Conservation (phyloP, 2,888 invertebrate species). For the Stegophylla sp. region DNA sequence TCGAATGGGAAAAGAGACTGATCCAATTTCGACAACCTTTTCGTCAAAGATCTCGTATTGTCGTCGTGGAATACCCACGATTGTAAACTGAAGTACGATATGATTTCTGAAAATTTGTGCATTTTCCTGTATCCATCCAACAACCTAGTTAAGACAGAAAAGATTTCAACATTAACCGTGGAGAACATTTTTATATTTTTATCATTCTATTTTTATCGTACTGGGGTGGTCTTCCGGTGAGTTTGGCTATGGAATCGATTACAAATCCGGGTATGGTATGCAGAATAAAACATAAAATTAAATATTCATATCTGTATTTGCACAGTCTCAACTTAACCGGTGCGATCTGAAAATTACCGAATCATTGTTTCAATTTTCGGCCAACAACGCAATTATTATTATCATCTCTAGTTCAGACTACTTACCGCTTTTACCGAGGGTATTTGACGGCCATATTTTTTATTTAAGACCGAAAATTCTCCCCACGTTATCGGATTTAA, state of each 20-base stretch:
- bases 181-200: too few relatives aligned
- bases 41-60: conserved; percentile 70
- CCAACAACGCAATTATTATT: not conserved
- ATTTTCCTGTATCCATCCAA: conserved; percentile 78
- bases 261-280: conserved; percentile 77
- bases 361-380: not conserved
- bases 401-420: not conserved
- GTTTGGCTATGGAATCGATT: conserved; percentile 71
- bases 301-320: conserved; percentile 68
- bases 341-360: conserved; percentile 62
- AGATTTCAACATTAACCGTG: too few relatives aligned
- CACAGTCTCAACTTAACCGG: conserved; percentile 70
- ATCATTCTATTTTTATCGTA: conserved; percentile 64
- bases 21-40: conserved; percentile 68
- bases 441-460: conserved; percentile 66
- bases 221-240: conserved; percentile 75
- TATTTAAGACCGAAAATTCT: conserved; percentile 69
- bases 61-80: conserved; percentile 77
- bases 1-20: conserved; percentile 75
- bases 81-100: conserved; percentile 81
- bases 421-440: conserved; percentile 59
- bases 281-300: conserved; percentile 70
- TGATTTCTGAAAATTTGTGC: conserved; percentile 75
- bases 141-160: conserved; percentile 70
- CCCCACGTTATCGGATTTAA: conserved; percentile 84